Evolutionary conservation across 2,888 invertebrate genomes (phyloP).

Genomic region (Rhyacophila evoluta): DNA sequence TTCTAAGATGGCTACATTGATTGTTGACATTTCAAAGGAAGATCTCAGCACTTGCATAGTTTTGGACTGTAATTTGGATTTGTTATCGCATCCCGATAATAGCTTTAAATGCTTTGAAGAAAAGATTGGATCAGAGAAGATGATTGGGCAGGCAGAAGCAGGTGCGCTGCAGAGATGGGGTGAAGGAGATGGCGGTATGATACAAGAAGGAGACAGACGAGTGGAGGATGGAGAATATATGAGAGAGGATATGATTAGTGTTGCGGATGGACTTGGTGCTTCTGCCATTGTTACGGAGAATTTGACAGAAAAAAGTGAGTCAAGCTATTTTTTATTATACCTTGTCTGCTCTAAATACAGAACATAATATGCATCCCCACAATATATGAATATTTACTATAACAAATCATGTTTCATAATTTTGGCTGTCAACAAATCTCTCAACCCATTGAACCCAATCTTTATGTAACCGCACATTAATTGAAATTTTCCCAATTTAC

Average conservation of each 20-base stretch:
- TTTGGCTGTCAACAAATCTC: too few relatives aligned
- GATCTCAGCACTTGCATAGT: slow-evolving; percentile 44
- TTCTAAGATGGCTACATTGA: slow-evolving; percentile 42
- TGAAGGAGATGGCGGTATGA: slow-evolving; percentile 54
- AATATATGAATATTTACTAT: too few relatives aligned
- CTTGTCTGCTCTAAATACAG: too few relatives aligned
- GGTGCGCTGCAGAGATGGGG: slow-evolving; percentile 51
- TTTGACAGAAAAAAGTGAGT: slow-evolving; percentile 64
- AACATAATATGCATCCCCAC: too few relatives aligned
- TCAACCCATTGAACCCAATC: too few relatives aligned
- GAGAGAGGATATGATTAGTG: slow-evolving; percentile 40
- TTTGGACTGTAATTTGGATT: slow-evolving; percentile 47
- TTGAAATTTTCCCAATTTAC: too few relatives aligned
- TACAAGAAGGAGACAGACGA: slow-evolving; percentile 36
- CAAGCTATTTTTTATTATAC: too few relatives aligned
- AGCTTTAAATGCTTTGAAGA: slow-evolving; percentile 44
- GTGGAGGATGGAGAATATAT: slow-evolving; percentile 53
- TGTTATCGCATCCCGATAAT: slow-evolving; percentile 48
- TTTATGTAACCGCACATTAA: too few relatives aligned
- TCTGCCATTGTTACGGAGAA: slow-evolving; percentile 62
- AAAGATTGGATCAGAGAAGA: neutral
- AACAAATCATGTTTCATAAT: too few relatives aligned
- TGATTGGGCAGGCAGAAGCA: slow-evolving; percentile 41
- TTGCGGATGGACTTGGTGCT: slow-evolving; percentile 56
- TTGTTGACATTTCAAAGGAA: slow-evolving; percentile 46